phyloP scores from a whole-genome alignment of 2,888 invertebrate genomes.

The Eilema caniola region DNA sequence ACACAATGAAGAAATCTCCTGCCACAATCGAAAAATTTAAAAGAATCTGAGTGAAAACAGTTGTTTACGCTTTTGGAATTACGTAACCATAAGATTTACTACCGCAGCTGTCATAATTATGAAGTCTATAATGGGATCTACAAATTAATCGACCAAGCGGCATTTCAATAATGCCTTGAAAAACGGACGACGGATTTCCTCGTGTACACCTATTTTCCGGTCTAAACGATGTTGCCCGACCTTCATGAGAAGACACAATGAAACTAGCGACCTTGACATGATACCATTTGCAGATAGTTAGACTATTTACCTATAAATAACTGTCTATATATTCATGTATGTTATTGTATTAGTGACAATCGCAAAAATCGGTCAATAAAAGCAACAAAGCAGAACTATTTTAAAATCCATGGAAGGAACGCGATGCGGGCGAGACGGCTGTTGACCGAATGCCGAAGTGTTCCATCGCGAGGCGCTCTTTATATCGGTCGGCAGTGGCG shows the following conservation, averaged over 20 bases:
- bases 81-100: slow-evolving; percentile 61
- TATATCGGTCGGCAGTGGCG: slow-evolving; percentile 79
- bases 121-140: slow-evolving; percentile 60
- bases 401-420: slow-evolving; percentile 69
- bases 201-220: slow-evolving; percentile 79
- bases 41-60: slow-evolving; percentile 55
- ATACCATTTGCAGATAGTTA: slow-evolving; percentile 77
- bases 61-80: slow-evolving; percentile 59
- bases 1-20: slow-evolving; percentile 74
- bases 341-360: slow-evolving; percentile 77
- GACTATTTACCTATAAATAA: slow-evolving; percentile 79
- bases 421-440: slow-evolving; percentile 85
- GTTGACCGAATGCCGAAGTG: slow-evolving; percentile 86
- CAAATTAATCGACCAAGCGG: slow-evolving; percentile 61
- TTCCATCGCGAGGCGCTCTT: slow-evolving; percentile 83
- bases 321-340: slow-evolving; percentile 72
- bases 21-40: slow-evolving; percentile 60
- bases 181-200: slow-evolving; percentile 84
- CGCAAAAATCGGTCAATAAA: slow-evolving; percentile 65
- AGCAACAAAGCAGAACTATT: slow-evolving; percentile 71
- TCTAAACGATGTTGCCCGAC: slow-evolving; percentile 76
- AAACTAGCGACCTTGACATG: slow-evolving; percentile 84
- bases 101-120: slow-evolving; percentile 53
- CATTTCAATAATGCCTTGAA: slow-evolving; percentile 79
- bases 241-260: slow-evolving; percentile 84